These are phyloP conservation scores for Platycheirus albimanus DNA, from an alignment of 2,888 invertebrate genomes.

Conservation along the genomic window DNA sequence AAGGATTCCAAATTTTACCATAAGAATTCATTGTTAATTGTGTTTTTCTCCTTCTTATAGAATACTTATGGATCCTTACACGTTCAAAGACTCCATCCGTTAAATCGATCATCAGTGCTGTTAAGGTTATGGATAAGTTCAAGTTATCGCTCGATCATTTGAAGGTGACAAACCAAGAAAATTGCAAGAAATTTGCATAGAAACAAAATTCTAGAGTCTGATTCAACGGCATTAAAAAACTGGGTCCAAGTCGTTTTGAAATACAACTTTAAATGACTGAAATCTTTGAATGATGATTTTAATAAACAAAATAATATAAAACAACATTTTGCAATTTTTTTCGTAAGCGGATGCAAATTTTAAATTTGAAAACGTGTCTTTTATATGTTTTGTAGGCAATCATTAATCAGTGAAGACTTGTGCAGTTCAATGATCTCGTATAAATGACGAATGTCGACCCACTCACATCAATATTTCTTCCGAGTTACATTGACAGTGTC, in stretches of 20 bases:
- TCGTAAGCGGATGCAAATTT: background rate
- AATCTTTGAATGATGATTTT: background rate
- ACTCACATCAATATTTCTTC: background rate
- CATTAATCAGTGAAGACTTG: background rate
- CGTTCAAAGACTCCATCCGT: slow-evolving; percentile 37
- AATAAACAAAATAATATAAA: background rate
- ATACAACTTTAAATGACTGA: background rate
- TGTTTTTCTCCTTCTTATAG: slow-evolving; percentile 10
- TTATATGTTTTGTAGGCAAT: background rate
- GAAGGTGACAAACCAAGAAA: slow-evolving; percentile 35
- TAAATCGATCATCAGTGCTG: slow-evolving; percentile 32
- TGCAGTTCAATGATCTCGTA: slow-evolving; percentile 16
- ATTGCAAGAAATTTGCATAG: slow-evolving; percentile 3
- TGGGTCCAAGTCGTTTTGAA: background rate
- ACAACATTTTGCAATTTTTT: background rate
- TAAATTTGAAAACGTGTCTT: background rate
- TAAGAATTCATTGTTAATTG: background rate
- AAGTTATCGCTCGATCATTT: slow-evolving; percentile 32
- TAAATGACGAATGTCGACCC: background rate
- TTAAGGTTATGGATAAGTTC: slow-evolving; percentile 33
- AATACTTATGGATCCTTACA: slow-evolving; percentile 50
- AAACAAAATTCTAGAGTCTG: background rate
- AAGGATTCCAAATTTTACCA: background rate
- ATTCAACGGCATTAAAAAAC: background rate
- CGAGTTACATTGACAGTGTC: background rate